Percentiles rank a stretch among this genome's conserved stretches.
These are phyloP conservation scores for Micromussa lordhowensis DNA, from an alignment of 92 coral and sea anemone species.

Conservation along the genomic window DNA sequence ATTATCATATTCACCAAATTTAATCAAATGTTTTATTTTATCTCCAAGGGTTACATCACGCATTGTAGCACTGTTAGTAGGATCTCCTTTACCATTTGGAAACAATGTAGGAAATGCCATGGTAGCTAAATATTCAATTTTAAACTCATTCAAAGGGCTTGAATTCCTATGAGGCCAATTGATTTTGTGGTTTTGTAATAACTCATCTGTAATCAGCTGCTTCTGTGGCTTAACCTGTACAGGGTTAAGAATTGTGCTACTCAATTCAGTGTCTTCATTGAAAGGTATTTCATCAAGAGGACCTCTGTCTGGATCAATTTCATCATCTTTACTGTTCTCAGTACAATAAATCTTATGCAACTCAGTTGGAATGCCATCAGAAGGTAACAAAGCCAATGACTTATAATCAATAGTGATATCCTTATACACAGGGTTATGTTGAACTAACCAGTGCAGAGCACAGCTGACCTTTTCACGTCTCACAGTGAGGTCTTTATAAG, in stretches of 20 bases:
- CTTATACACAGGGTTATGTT: slow-evolving; percentile 47
- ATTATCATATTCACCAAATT: slow-evolving; percentile 66
- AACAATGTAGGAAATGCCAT: slow-evolving; percentile 83
- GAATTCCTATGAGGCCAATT: slow-evolving; percentile 61
- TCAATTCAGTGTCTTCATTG: slow-evolving; percentile 62
- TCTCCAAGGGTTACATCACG: slow-evolving; percentile 64
- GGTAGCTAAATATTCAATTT: slow-evolving; percentile 70
- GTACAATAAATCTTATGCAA: slow-evolving; percentile 43
- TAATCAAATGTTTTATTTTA: slow-evolving; percentile 69
- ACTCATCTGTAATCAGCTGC: slow-evolving; percentile 66
- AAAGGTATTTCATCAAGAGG: slow-evolving; percentile 4
- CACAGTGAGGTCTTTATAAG: slow-evolving; percentile 49
- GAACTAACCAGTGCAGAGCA: slow-evolving; percentile 53
- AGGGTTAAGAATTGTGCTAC: slow-evolving; percentile 63
- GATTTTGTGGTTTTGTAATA: slow-evolving; percentile 51
- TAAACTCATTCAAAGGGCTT: slow-evolving; percentile 67
- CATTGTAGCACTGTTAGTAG: slow-evolving; percentile 67
- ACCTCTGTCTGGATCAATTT: slow-evolving; percentile 65
- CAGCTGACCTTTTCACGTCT: slow-evolving; percentile 47
- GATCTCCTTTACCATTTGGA: slow-evolving; percentile 80
- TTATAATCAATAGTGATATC: slow-evolving; percentile 48
- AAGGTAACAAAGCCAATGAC: slow-evolving; percentile 52
- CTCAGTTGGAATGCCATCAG: slow-evolving; percentile 67
- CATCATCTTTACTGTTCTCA: slow-evolving; percentile 51
- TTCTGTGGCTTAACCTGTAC: slow-evolving; percentile 57